Evolutionary conservation across 1,140 invertebrate genomes (phyloP).

Genomic region (Calosoma granatense): DNA sequence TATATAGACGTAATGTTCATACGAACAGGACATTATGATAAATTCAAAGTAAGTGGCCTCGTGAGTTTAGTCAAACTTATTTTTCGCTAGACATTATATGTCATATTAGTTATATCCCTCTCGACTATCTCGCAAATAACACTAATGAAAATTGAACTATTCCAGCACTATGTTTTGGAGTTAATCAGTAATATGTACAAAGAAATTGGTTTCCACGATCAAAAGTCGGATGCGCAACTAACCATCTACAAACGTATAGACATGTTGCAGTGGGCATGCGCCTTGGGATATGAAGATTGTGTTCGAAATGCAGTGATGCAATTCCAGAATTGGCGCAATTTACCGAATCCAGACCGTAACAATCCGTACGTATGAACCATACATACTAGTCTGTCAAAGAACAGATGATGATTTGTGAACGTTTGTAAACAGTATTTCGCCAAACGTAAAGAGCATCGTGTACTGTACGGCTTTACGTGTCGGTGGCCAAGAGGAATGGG

Average conservation of each 20-base stretch:
- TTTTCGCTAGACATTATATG: too few relatives aligned
- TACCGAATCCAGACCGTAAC: conserved; percentile 53
- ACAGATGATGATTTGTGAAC: not conserved
- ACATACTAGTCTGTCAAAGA: too few relatives aligned
- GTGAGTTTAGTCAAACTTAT: conserved; percentile 9
- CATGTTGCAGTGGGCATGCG: conserved; percentile 57
- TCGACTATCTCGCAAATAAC: too few relatives aligned
- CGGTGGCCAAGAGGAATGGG: conserved; percentile 73
- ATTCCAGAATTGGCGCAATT: conserved; percentile 62
- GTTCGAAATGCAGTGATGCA: conserved; percentile 52
- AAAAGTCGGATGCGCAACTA: conserved; percentile 49
- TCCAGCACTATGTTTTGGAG: too few relatives aligned
- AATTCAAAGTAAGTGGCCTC: conserved; percentile 60
- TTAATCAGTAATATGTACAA: too few relatives aligned
- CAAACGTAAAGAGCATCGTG: conserved; percentile 66
- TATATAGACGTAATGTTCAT: conserved; percentile 66
- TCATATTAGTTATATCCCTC: too few relatives aligned
- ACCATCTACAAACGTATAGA: conserved; percentile 57
- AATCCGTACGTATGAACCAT: conserved; percentile 67
- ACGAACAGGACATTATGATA: conserved; percentile 58
- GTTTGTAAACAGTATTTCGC: conserved; percentile 61
- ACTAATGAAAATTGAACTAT: too few relatives aligned
- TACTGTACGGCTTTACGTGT: conserved; percentile 76
- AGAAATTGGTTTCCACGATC: conserved; percentile 53
- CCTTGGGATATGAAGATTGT: conserved; percentile 57